Percentiles rank a stretch among this genome's conserved stretches.
These are phyloP conservation scores for Oriolus oriolus DNA, from an alignment of 2,113 vertebrate species.

Conservation along the genomic window DNA sequence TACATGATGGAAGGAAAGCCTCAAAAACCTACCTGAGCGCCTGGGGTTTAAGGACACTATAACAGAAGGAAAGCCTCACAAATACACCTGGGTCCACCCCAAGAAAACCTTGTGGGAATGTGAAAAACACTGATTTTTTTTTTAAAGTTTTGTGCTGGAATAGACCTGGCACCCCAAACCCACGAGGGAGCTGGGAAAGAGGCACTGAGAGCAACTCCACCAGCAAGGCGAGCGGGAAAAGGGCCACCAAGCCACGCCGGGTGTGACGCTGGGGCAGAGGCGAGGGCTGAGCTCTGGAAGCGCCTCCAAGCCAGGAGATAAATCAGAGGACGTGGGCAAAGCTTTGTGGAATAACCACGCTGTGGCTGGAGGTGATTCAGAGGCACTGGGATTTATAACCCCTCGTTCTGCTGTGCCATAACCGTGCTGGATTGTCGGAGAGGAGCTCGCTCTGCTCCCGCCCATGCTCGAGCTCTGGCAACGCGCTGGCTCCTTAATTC, in stretches of 20 bases:
- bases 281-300: neutral
- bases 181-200: neutral
- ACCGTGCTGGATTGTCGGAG: neutral
- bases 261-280: fast-evolving
- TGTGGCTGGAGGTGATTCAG: neutral
- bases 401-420: neutral
- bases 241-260: neutral
- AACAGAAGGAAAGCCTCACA: neutral
- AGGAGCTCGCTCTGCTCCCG: neutral
- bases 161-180: neutral
- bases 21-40: neutral
- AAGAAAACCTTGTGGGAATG: neutral
- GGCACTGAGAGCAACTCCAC: fast-evolving
- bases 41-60: neutral
- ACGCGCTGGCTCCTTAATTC: neutral
- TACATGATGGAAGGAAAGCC: neutral
- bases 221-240: neutral
- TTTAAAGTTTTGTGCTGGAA: neutral
- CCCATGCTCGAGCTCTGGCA: neutral
- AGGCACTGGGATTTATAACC: neutral
- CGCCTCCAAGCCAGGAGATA: neutral
- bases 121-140: neutral
- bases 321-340: neutral
- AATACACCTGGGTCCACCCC: neutral
- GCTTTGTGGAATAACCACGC: neutral